phyloP scores from a whole-genome alignment of 1,140 invertebrate species.

The Chironomus striatipennis region DNA sequence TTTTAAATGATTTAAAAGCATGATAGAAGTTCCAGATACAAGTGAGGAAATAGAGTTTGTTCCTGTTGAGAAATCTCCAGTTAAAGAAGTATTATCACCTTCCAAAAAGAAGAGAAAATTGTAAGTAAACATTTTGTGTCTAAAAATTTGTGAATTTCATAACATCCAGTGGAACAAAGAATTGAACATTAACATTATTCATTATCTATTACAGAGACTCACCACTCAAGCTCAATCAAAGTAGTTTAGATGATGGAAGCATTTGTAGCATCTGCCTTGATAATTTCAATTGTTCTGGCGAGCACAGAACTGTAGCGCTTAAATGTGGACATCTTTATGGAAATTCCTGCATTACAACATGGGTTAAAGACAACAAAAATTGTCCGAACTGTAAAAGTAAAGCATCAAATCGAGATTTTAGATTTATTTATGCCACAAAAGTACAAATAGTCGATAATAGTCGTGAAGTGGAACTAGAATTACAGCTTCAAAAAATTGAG shows the following conservation, averaged over 20 bases:
- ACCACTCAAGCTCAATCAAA: not conserved
- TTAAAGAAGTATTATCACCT: not conserved
- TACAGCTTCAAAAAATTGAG: not conserved
- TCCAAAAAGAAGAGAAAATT: slow-evolving; percentile 9
- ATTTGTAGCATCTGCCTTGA: not conserved
- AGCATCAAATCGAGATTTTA: not conserved
- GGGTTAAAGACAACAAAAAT: not conserved
- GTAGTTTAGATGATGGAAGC: not conserved
- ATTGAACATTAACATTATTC: not conserved
- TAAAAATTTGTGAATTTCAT: not conserved
- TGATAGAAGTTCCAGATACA: not conserved
- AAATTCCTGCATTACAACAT: not conserved
- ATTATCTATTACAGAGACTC: not conserved
- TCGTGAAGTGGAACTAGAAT: slow-evolving; percentile 12
- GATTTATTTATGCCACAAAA: not conserved
- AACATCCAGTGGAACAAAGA: not conserved
- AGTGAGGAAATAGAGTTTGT: not conserved
- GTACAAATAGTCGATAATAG: not conserved
- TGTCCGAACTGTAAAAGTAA: not conserved
- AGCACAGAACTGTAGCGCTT: not conserved
- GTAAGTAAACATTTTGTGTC: not conserved
- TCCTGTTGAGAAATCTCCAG: not conserved
- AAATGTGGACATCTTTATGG: not conserved
- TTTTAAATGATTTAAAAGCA: not conserved
- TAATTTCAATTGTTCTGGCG: not conserved